Conservation (phyloP, 2,888 invertebrate species). For the Steinernema scapterisci region DNA sequence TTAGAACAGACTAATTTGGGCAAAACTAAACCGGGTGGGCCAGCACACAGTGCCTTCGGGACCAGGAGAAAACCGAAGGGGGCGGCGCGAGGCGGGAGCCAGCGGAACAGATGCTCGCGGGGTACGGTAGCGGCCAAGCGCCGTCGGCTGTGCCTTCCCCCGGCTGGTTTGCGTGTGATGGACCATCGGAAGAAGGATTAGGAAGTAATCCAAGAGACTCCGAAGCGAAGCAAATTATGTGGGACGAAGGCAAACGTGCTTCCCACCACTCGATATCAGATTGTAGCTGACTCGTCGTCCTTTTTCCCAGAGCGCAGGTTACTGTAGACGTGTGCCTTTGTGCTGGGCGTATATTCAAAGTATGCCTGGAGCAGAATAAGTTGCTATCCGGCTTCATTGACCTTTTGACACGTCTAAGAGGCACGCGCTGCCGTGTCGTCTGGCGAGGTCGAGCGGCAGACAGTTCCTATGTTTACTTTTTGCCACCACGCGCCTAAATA, state of each 20-base stretch:
- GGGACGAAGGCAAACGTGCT: background rate
- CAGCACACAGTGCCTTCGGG: constrained; percentile 22
- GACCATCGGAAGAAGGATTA: constrained; percentile 18
- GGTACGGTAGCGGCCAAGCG: constrained; percentile 4
- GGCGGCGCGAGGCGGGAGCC: background rate
- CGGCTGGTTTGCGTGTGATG: constrained; percentile 5
- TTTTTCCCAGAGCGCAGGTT: constrained; percentile 9
- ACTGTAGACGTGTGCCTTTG: constrained; percentile 14
- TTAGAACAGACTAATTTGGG: constrained; percentile 30
- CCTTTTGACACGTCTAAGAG: background rate
- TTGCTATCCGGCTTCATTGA: constrained; percentile 4
- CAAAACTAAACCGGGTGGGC: constrained; percentile 30
- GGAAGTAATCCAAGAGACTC: constrained; percentile 7
- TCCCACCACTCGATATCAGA: background rate
- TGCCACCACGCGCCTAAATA: constrained; percentile 6
- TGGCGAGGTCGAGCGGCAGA: constrained; percentile 14
- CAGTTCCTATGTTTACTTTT: constrained; percentile 21
- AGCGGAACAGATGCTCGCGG: constrained; percentile 26
- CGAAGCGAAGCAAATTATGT: constrained; percentile 24
- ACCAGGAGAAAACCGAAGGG: background rate
- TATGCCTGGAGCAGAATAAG: background rate
- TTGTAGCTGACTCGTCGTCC: background rate
- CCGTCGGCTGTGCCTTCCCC: background rate
- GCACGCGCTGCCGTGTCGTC: constrained; percentile 1
- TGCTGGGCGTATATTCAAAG: no score